Evolutionary conservation across 2,113 vertebrate genomes (phyloP).

Genomic region (Tor tambroides): DNA sequence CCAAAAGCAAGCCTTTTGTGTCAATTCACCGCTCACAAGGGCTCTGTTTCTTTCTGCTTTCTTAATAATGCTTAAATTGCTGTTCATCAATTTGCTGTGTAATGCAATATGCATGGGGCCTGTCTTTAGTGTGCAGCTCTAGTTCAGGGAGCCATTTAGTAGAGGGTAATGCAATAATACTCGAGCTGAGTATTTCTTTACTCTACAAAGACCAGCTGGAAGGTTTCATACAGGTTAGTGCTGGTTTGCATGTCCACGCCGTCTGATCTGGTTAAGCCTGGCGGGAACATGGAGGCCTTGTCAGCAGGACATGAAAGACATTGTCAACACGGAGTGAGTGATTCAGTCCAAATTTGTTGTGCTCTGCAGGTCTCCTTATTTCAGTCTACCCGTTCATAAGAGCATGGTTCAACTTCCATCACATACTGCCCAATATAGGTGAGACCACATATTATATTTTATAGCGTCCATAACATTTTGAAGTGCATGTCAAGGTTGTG

Average conservation of each 20-base stretch:
- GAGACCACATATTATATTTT: constrained; percentile 38
- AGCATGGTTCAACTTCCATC: constrained; percentile 79
- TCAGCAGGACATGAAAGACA: not conserved
- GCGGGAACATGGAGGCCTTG: not conserved
- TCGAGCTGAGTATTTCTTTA: not conserved
- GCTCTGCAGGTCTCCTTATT: constrained; percentile 75
- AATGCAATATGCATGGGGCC: constrained; percentile 13
- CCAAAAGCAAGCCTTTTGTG: not conserved
- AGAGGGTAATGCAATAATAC: constrained; percentile 1
- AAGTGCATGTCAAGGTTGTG: not conserved
- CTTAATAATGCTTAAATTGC: constrained; percentile 1
- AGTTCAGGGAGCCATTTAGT: constrained; percentile 6
- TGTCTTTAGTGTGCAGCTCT: constrained; percentile 5
- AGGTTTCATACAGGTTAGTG: not conserved
- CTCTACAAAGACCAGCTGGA: not conserved
- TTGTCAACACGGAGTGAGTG: not conserved
- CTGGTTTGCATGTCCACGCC: not conserved
- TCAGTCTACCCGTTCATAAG: constrained; percentile 78
- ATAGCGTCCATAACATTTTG: not conserved
- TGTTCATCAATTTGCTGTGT: constrained; percentile 5
- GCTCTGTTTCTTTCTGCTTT: not conserved
- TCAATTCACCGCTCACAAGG: not conserved
- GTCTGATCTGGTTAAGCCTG: not conserved
- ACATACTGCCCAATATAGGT: constrained; percentile 77
- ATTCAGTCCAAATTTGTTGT: constrained; percentile 34